Base-by-base conservation (phyloP, 1,140 invertebrate species). In the Pomacea maculata region DNA sequence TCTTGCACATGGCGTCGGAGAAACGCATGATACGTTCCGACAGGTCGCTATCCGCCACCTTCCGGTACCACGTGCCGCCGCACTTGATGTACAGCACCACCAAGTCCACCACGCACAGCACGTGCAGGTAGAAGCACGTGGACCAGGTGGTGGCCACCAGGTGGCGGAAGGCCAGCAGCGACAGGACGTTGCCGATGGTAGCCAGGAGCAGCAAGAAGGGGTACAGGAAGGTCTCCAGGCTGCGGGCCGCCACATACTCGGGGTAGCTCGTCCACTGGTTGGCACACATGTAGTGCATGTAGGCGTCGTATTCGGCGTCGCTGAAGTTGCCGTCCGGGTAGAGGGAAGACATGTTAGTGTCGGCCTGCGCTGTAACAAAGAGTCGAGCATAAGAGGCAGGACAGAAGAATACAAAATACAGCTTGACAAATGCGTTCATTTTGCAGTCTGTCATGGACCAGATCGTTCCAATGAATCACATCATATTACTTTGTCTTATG, bases 41-140 rank as follows among this genome's bases (percentile, higher is more conserved):
- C 5, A 70, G 78, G 72, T 64, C 73, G 55, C 45, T 10, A n/a
- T 19, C 74, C 29, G 14, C 61, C 74, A 25, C 2, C 74, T 74
- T 57, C 14, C 15, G 21, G 54, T 64, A 54, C 67, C 77, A 70
- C 12, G 67, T 67, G 45, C 72, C 87, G 55, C 90, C 88, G 78
- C 88, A 90, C 55, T 87, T 82, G n/a, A 89, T 84, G 70, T 87
- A 88, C 8, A 91, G 85, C 45, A 87, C 83, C 21, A 89, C 74
- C 34, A 88, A 78, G 70, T 90, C 90, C 34, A 89, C 82, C 8
- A 87, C 70, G 29, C 86, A 82, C 6, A 89, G 75, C 21, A 90
- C 82, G 2, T 87, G 73, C 73, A 91, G 85, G 80, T 91, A 91
- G n/a, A 90, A 83, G 82, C 89, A 90, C 11, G 87, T 90, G 8